phyloP scores from a whole-genome alignment of 2,113 vertebrate species.

The Phrynocephalus versicolor region DNA sequence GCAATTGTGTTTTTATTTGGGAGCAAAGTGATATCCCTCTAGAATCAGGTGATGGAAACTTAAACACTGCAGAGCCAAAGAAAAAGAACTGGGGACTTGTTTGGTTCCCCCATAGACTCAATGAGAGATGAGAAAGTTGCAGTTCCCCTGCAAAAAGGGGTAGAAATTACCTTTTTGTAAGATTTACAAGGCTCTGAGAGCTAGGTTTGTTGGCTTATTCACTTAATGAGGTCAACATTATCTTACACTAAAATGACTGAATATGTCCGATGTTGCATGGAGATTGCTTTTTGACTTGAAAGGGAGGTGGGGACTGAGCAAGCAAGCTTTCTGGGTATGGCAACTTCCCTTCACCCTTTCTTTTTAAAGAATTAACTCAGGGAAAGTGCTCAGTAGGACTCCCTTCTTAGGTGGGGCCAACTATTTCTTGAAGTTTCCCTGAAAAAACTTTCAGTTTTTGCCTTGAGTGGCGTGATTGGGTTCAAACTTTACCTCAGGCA shows the following conservation, averaged over 20 bases:
- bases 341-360: no score
- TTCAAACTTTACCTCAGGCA: no score
- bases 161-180: not conserved
- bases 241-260: not conserved
- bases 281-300: no score
- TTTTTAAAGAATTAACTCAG: no score
- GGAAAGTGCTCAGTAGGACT: no score
- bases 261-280: no score
- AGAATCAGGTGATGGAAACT: not conserved
- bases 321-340: no score
- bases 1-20: conserved; percentile 34
- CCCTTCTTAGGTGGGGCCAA: no score
- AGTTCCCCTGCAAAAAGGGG: not conserved
- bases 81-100: not conserved
- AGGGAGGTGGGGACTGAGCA: no score
- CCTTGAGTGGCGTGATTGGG: no score
- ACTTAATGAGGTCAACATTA: not conserved
- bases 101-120: not conserved
- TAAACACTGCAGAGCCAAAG: not conserved
- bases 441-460: not conserved
- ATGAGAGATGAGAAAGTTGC: no score
- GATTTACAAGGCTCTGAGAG: not conserved
- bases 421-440: no score
- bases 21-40: conserved; percentile 26
- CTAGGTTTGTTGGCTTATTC: not conserved